phyloP scores from a whole-genome alignment of 2,888 invertebrate species.

The Drosophila koepferae region DNA sequence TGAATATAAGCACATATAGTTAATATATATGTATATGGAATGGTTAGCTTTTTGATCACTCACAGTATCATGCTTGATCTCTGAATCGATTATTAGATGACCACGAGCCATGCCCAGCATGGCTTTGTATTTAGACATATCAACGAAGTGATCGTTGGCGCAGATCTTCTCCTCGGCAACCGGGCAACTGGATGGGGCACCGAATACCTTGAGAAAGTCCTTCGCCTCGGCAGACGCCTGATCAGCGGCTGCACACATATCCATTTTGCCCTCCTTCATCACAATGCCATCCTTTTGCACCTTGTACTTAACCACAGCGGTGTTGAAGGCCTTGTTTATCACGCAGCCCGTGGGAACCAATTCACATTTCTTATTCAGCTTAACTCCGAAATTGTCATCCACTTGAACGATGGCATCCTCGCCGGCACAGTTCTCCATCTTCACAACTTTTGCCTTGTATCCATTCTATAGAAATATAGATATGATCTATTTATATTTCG shows the following conservation, averaged over 20 bases:
- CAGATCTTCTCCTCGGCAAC: conserved; percentile 84
- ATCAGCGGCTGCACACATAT: conserved; percentile 83
- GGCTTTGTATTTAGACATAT: conserved; percentile 85
- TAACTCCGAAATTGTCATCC: conserved; percentile 76
- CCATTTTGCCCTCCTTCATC: conserved; percentile 84
- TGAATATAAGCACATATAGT: not conserved
- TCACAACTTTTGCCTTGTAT: conserved; percentile 81
- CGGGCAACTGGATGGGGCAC: conserved; percentile 85
- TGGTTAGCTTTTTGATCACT: conserved; percentile 40
- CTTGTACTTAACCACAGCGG: conserved; percentile 83
- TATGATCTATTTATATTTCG: not conserved
- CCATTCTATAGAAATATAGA: conserved; percentile 75
- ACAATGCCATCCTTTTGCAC: conserved; percentile 85
- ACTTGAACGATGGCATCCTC: conserved; percentile 73
- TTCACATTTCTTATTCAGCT: conserved; percentile 85
- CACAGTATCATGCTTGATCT: conserved; percentile 85
- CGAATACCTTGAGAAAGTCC: conserved; percentile 82
- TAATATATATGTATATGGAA: not conserved
- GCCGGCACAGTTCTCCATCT: conserved; percentile 83
- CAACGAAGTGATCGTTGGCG: conserved; percentile 82
- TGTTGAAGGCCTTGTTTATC: conserved; percentile 83
- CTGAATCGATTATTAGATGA: conserved; percentile 81
- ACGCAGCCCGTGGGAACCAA: conserved; percentile 85
- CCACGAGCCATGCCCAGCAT: conserved; percentile 85
- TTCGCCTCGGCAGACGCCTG: conserved; percentile 70